phyloP scores from a whole-genome alignment of 1,140 invertebrate species.

The Rhagoletis zephyria region DNA sequence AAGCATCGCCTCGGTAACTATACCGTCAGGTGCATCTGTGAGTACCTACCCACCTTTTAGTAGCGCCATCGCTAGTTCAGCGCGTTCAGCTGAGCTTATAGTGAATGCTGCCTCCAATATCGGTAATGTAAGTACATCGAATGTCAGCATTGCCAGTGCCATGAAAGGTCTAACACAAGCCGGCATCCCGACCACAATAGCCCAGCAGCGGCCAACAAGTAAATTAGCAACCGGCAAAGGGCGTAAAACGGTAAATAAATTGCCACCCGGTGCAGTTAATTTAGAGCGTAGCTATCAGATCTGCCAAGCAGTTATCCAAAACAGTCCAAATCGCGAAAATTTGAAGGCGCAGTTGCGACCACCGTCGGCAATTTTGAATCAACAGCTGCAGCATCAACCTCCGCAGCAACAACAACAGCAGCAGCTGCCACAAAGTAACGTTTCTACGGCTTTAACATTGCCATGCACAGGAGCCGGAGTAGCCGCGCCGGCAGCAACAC shows the following conservation, averaged over 20 bases:
- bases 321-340: slow-evolving; percentile 90
- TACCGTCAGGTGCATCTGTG: slow-evolving; percentile 69
- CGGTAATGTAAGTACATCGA: slow-evolving; percentile 59
- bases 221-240: slow-evolving; percentile 70
- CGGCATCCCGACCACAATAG: slow-evolving; percentile 70
- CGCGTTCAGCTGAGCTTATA: slow-evolving; percentile 58
- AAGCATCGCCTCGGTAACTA: slow-evolving; percentile 61
- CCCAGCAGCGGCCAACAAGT: slow-evolving; percentile 70
- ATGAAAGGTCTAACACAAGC: slow-evolving; percentile 74
- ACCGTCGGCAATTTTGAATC: slow-evolving; percentile 79
- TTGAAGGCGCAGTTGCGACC: slow-evolving; percentile 88
- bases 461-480: slow-evolving; percentile 26
- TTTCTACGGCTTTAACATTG: slow-evolving; percentile 35
- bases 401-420: slow-evolving; percentile 50
- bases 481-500: slow-evolving; percentile 48
- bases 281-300: slow-evolving; percentile 95
- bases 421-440: slow-evolving; percentile 40
- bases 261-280: slow-evolving; percentile 90
- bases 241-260: slow-evolving; percentile 77
- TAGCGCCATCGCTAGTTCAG: background rate
- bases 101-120: slow-evolving; percentile 56
- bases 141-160: slow-evolving; percentile 49
- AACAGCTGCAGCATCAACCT: slow-evolving; percentile 70
- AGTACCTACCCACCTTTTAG: slow-evolving; percentile 49
- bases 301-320: slow-evolving; percentile 94